phyloP scores from a whole-genome alignment of 92 coral and sea anemone species.

The Parazoanthus swiftii region DNA sequence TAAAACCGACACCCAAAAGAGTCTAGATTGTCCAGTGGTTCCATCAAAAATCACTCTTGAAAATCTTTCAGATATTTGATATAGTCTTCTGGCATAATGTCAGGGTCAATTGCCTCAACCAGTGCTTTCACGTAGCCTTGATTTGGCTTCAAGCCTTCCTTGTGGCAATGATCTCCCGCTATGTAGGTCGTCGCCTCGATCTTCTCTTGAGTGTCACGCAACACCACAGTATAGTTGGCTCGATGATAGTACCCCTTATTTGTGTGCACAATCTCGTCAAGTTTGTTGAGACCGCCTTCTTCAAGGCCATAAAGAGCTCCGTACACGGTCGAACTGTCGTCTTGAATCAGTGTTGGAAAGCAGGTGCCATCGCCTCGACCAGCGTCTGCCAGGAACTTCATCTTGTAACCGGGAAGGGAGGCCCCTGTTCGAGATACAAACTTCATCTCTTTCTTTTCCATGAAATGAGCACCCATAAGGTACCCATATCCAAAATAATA shows the following conservation, averaged over 20 bases:
- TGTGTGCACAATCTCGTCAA: constrained; percentile 28
- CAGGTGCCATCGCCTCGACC: constrained; percentile 36
- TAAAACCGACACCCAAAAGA: too few relatives aligned
- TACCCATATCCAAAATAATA: constrained; percentile 36
- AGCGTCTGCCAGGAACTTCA: constrained; percentile 37
- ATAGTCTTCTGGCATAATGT: constrained; percentile 24
- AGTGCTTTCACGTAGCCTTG: constrained; percentile 15
- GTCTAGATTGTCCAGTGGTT: too few relatives aligned
- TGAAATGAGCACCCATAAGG: constrained; percentile 41
- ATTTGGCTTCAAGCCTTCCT: constrained; percentile 22
- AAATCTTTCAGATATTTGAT: constrained; percentile 25
- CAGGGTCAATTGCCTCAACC: constrained; percentile 18
- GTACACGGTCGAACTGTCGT: constrained; percentile 22
- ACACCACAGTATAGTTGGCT: constrained; percentile 20
- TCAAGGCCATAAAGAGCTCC: constrained; percentile 33
- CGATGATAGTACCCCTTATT: constrained; percentile 26
- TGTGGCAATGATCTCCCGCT: constrained; percentile 13
- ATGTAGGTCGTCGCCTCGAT: constrained; percentile 28
- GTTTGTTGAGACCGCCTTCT: constrained; percentile 18
- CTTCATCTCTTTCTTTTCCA: constrained; percentile 14
- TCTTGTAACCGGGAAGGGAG: constrained; percentile 24
- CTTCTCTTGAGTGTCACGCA: constrained; percentile 33
- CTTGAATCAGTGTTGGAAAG: constrained; percentile 28
- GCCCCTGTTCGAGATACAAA: constrained; percentile 24
- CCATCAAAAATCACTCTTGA: constrained; percentile 6